Evolutionary conservation across 2,113 vertebrate genomes (phyloP).

Genomic region (Sander lucioperca): DNA sequence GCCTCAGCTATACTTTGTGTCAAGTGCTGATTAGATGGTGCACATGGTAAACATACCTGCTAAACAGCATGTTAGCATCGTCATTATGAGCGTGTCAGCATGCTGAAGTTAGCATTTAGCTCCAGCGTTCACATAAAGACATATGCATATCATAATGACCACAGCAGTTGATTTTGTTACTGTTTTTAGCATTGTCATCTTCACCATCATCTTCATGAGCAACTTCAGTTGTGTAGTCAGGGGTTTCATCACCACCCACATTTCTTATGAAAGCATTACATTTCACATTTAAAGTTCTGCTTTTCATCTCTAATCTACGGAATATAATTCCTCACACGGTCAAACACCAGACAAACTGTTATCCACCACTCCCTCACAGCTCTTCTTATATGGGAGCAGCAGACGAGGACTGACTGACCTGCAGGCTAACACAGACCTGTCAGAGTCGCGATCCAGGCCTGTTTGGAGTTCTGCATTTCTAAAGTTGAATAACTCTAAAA

Average conservation of each 20-base stretch:
- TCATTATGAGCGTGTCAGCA: background rate
- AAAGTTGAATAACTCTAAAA: conserved; percentile 40
- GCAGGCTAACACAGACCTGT: conserved; percentile 71
- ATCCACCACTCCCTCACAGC: conserved; percentile 52
- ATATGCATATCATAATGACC: background rate
- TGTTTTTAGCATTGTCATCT: background rate
- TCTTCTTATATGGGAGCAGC: conserved; percentile 44
- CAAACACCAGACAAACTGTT: conserved; percentile 16
- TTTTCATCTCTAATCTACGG: background rate
- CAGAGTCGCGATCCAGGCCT: conserved; percentile 72
- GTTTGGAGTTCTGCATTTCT: conserved; percentile 71
- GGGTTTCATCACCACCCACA: background rate
- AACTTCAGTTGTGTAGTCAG: background rate
- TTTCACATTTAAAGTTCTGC: background rate
- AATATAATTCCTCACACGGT: background rate
- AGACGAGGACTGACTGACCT: conserved; percentile 63
- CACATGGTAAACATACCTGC: background rate
- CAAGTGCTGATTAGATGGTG: background rate
- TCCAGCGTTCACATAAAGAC: background rate
- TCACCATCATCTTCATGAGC: background rate
- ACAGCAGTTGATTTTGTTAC: background rate
- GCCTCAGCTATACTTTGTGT: background rate
- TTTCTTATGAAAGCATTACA: background rate
- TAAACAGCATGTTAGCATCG: background rate
- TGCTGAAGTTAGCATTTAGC: background rate